These are phyloP conservation scores for Ranitomeya variabilis DNA, from an alignment of 2,113 vertebrate genomes.

Conservation along the genomic window DNA sequence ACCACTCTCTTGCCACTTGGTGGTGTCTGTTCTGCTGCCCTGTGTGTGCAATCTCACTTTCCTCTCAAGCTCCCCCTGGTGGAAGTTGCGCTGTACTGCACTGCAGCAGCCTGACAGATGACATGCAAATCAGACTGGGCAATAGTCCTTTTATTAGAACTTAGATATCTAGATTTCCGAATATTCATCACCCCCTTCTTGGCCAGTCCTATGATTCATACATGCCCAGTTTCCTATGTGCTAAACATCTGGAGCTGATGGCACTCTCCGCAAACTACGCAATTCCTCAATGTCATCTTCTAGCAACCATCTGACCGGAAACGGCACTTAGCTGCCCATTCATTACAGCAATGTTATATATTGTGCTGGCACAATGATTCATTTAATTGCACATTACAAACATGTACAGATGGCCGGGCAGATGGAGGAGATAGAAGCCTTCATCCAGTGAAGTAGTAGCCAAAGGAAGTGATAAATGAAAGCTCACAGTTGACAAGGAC, in stretches of 20 bases:
- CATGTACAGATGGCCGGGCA: slow-evolving; percentile 28
- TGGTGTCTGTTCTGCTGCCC: too few relatives aligned
- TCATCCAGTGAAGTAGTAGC: slow-evolving; percentile 27
- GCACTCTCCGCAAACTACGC: not conserved
- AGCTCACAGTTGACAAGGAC: not conserved
- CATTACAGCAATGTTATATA: slow-evolving; percentile 5
- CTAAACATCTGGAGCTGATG: not conserved
- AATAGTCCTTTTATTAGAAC: too few relatives aligned
- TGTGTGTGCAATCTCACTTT: too few relatives aligned
- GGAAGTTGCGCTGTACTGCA: too few relatives aligned
- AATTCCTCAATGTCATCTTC: not conserved
- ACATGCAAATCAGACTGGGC: too few relatives aligned
- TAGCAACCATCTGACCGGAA: not conserved
- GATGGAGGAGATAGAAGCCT: slow-evolving; percentile 30
- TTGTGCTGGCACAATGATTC: not conserved
- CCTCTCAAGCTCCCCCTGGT: too few relatives aligned
- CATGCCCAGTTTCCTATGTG: not conserved
- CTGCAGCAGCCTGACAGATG: too few relatives aligned
- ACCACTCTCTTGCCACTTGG: too few relatives aligned
- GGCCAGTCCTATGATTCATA: not conserved
- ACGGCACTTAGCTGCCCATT: slow-evolving; percentile 13
- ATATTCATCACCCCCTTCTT: too few relatives aligned
- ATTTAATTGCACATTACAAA: slow-evolving; percentile 11
- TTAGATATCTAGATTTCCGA: too few relatives aligned
- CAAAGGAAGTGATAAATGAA: slow-evolving; percentile 19